Evolutionary conservation across 2,797 vertebrate species (phyloP).

Genomic region (Malurus leucopterus): DNA sequence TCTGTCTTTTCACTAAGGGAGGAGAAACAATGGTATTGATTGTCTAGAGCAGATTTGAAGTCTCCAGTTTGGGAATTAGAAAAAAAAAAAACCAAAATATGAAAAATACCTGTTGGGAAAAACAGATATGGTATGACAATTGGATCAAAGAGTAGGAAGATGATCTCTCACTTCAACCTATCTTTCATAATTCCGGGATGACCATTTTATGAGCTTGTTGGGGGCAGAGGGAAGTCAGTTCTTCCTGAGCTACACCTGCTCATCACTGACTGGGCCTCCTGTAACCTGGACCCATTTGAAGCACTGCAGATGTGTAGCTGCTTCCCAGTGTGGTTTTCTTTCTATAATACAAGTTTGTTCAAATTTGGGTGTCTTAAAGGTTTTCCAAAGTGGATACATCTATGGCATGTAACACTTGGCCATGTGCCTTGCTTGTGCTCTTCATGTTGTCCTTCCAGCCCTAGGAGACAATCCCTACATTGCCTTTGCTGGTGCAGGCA

Average conservation of each 20-base stretch:
- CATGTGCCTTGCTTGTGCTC: background rate
- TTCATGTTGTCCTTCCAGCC: background rate
- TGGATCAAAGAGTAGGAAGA: background rate
- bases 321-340: background rate
- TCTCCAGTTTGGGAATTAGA: accelerated
- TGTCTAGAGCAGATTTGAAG: background rate
- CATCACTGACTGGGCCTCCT: background rate
- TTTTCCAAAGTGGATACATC: background rate
- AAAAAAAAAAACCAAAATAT: background rate
- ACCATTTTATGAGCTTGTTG: background rate
- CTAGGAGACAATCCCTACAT: background rate
- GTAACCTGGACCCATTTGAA: background rate
- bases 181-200: background rate
- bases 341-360: background rate
- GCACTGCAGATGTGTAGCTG: background rate
- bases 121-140: background rate
- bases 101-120: background rate
- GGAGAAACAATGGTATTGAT: background rate
- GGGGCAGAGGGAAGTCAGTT: background rate
- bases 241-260: background rate
- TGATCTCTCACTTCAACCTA: background rate
- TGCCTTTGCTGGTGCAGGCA: background rate
- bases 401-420: background rate
- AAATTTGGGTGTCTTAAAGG: background rate
- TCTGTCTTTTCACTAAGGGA: background rate